phyloP scores from a whole-genome alignment of 2,797 vertebrate species.

The Sylvia borin region DNA sequence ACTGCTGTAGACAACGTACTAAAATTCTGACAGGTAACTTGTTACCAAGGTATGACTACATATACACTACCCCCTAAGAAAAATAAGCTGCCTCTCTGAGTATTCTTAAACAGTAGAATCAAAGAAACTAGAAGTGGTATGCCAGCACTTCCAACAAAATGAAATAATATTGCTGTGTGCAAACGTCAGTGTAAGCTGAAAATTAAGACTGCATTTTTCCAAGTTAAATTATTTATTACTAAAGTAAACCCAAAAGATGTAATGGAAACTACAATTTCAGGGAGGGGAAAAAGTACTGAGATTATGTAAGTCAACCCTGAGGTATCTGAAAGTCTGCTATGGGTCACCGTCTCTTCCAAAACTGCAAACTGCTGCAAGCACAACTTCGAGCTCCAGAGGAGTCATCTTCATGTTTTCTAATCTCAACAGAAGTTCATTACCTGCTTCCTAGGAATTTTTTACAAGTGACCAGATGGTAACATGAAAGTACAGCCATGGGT shows the following conservation, averaged over 20 bases:
- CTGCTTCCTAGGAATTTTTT: neutral
- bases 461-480: neutral
- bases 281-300: rapidly evolving
- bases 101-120: neutral
- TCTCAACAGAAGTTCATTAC: neutral
- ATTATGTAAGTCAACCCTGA: neutral
- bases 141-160: neutral
- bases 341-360: neutral
- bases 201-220: neutral
- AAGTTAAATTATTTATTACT: neutral
- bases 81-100: neutral
- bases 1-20: neutral
- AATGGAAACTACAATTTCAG: neutral
- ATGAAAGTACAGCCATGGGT: neutral
- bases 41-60: neutral
- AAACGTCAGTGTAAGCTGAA: neutral
- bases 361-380: neutral
- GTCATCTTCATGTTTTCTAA: neutral
- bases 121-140: neutral
- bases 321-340: neutral
- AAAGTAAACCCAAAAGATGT: neutral
- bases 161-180: neutral
- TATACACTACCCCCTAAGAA: neutral
- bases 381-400: neutral
- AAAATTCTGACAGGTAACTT: neutral